A percentile compares a stretch with the other conserved stretches of the same genome.
These are phyloP conservation scores for Antheraea pernyi DNA, from an alignment of 1,140 invertebrate genomes.

Conservation along the genomic window DNA sequence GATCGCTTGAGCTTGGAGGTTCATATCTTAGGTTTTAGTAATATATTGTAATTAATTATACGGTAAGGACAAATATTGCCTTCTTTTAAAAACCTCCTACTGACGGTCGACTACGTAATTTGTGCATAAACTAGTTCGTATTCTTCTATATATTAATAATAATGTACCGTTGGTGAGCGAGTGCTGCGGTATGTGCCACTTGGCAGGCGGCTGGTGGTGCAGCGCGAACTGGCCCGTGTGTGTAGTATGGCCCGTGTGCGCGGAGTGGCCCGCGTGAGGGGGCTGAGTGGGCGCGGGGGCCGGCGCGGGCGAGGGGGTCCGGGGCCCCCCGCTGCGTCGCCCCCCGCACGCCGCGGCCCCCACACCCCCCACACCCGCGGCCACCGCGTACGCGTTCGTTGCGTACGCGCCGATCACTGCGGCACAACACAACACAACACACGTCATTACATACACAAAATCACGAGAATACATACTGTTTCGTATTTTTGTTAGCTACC, in stretches of 20 bases:
- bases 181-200: slow-evolving; percentile 85
- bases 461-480: too few relatives aligned
- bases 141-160: too few relatives aligned
- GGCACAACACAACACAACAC: too few relatives aligned
- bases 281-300: slow-evolving; percentile 31
- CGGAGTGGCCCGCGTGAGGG: slow-evolving; percentile 18
- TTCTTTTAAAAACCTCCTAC: too few relatives aligned
- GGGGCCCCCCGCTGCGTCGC: slow-evolving; percentile 46
- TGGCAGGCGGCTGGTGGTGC: slow-evolving; percentile 56
- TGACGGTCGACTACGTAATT: too few relatives aligned
- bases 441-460: too few relatives aligned
- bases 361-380: slow-evolving; percentile 32
- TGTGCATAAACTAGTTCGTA: too few relatives aligned
- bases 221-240: slow-evolving; percentile 16
- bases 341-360: slow-evolving; percentile 28
- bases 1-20: too few relatives aligned
- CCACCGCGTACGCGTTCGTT: slow-evolving; percentile 16
- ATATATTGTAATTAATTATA: too few relatives aligned
- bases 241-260: slow-evolving; percentile 9
- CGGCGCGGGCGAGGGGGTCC: slow-evolving; percentile 37
- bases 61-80: too few relatives aligned
- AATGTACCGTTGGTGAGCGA: slow-evolving; percentile 63
- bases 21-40: too few relatives aligned
- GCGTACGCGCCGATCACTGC: slow-evolving; percentile 39
- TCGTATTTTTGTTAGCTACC: too few relatives aligned